Conservation (phyloP, 2,113 vertebrate genomes). For the Proteles cristata region DNA sequence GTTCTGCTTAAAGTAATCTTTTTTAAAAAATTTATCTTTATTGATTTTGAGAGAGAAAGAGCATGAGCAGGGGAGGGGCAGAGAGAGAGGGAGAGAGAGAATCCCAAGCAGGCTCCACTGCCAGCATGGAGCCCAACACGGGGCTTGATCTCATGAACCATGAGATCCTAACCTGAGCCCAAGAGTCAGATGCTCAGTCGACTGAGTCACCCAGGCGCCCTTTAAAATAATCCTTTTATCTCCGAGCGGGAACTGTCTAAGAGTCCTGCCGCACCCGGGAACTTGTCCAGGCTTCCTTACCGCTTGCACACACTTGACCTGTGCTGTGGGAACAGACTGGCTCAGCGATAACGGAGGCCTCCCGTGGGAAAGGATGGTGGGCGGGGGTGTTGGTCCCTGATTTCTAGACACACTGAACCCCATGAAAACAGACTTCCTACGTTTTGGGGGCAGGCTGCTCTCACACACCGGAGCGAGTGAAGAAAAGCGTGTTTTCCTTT, state of each 20-base stretch:
- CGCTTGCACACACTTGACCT: background rate
- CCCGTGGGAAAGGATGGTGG: background rate
- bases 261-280: background rate
- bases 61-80: too few species aligned
- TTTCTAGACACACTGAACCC: background rate
- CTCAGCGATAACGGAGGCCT: background rate
- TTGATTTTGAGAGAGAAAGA: too few species aligned
- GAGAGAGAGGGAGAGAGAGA: too few species aligned
- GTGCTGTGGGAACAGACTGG: background rate
- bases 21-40: background rate
- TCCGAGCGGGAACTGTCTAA: background rate
- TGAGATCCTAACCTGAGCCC: too few species aligned
- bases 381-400: background rate
- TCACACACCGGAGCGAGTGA: background rate
- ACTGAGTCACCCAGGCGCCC: too few species aligned
- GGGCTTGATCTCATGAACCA: too few species aligned
- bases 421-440: rapidly evolving
- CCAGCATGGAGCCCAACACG: too few species aligned
- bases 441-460: background rate
- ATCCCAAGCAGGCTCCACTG: too few species aligned
- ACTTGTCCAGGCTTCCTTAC: background rate
- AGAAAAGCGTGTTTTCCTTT: background rate
- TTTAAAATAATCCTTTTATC: background rate
- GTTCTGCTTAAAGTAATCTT: background rate
- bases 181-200: too few species aligned